Evolutionary conservation across 1,140 invertebrate genomes (phyloP).

Genomic region (Plutomurus gul): DNA sequence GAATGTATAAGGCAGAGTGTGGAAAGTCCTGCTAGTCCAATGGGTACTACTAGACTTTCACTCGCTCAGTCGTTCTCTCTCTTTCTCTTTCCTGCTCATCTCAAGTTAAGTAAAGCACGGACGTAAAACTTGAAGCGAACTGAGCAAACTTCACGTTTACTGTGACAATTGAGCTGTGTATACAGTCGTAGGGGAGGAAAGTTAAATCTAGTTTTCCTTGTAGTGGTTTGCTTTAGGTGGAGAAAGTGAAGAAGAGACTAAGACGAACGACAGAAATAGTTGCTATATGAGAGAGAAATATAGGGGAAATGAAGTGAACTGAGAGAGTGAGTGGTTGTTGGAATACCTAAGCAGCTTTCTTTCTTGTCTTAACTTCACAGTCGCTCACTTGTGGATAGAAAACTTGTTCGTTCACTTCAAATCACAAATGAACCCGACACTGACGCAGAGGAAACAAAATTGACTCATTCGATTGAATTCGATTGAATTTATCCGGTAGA

Average conservation of each 20-base stretch:
- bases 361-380: neutral
- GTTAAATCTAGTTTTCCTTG: constrained; percentile 25
- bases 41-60: too few species aligned
- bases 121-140: constrained; percentile 13
- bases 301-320: constrained; percentile 23
- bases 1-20: neutral
- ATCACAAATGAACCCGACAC: constrained; percentile 15
- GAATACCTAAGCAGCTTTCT: constrained; percentile 28
- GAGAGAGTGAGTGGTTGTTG: constrained; percentile 8
- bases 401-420: constrained; percentile 10
- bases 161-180: neutral
- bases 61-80: too few species aligned
- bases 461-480: constrained; percentile 9
- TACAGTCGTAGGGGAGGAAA: neutral
- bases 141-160: constrained; percentile 11
- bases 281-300: neutral
- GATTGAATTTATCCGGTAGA: constrained; percentile 10
- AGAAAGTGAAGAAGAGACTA: constrained; percentile 3
- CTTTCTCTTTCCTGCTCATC: too few species aligned
- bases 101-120: neutral
- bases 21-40: too few species aligned
- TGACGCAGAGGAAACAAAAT: neutral
- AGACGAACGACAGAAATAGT: neutral
- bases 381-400: neutral
- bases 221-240: neutral